phyloP scores from a whole-genome alignment of 2,888 invertebrate genomes.

The Heteromyza rotundicornis region DNA sequence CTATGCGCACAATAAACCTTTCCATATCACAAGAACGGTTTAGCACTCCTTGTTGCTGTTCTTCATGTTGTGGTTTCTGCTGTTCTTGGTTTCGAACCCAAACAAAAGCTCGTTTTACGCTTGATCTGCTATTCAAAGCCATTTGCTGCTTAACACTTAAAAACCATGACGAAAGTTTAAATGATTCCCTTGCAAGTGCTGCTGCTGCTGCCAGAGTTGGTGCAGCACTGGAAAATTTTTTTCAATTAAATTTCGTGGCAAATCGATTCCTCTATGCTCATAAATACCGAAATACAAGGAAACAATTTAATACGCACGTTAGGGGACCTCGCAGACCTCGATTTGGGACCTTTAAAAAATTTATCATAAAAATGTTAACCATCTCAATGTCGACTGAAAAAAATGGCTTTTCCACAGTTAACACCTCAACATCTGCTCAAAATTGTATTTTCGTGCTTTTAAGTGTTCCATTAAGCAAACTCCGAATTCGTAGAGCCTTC shows the following conservation, averaged over 20 bases:
- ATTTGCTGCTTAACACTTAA: conserved; percentile 6
- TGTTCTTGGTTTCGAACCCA: not conserved
- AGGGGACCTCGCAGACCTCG: conserved; percentile 1
- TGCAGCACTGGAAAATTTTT: not conserved
- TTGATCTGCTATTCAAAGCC: conserved; percentile 5
- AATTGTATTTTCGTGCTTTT: not conserved
- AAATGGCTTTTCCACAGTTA: no score
- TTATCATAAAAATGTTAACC: not conserved
- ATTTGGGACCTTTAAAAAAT: not conserved
- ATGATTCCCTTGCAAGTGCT: not conserved
- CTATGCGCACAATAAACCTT: not conserved
- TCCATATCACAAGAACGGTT: not conserved
- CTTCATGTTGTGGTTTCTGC: not conserved
- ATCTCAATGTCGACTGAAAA: not conserved
- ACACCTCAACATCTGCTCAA: no score
- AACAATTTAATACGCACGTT: not conserved
- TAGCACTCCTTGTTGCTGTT: not conserved
- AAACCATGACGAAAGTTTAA: conserved; percentile 3
- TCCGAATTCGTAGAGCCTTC: not conserved
- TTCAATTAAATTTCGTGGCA: conserved; percentile 7
- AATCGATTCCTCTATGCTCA: not conserved
- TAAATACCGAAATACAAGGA: conserved; percentile 5
- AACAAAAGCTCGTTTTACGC: conserved; percentile 3
- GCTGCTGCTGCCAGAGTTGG: not conserved
- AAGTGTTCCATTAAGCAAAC: conserved; percentile 2